Base-by-base conservation (phyloP, 2,888 invertebrate genomes). In the Drosophila paramelanica region DNA sequence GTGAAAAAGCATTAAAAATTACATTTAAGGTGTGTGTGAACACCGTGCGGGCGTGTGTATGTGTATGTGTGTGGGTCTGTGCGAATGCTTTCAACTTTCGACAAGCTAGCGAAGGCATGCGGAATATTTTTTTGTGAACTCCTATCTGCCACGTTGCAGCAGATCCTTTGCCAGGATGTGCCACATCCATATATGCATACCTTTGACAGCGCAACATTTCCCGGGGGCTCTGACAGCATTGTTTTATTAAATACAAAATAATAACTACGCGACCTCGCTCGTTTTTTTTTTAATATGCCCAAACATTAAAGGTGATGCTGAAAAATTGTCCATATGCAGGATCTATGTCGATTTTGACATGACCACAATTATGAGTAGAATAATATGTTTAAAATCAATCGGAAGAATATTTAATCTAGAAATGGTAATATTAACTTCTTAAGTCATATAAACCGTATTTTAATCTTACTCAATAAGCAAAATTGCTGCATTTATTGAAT, bases 211-310 rank as follows among this genome's bases (percentile, higher is more conserved):
- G 53, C 27, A 36, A 23, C 43, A 23, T 51, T 64, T 43, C 53
- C n/a, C 23, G 11, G 20, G 36, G 41, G 43, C 41, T 33, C 27
- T 57, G 62, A 62, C 78, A 81, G 76, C 85, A 75, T 79, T 85
- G 82, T 85, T 79, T 73, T 56, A 73, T 81, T 85, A 85, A 85
- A 81, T 81, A 71, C 66, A 67, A 71, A 71, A 67, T 79, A 67
- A 74, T 62, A 73, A 70, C 56, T 43, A 46, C 5, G 14, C 8
- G 36, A 58, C 7, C 8, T 38, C 13, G 23, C 23, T 23, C 23
- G 3, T 23, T 23, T 23, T 23, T 23, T 23, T 23, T 23, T 81
- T 27, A 27, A 27, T 27, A 27, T 27, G 1, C 1, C 27, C 27
- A 7, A 7, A 7, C 27, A 27, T 27, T 27, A 27, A 27, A 7